phyloP scores from a whole-genome alignment of 2,113 vertebrate genomes.

The Dromas ardeola region DNA sequence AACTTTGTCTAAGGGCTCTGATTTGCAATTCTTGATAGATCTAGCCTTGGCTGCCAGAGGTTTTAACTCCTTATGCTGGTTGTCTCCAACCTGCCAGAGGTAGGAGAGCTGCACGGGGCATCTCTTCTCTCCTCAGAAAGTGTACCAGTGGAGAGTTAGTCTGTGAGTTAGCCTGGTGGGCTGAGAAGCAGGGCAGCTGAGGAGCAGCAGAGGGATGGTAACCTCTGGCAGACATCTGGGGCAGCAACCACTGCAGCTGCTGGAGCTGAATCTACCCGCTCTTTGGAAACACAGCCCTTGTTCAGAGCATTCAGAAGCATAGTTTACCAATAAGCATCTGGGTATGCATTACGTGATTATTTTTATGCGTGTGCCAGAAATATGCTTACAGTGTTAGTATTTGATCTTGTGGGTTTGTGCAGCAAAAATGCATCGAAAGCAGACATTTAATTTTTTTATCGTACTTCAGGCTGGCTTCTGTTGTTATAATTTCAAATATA shows the following conservation, averaged over 20 bases:
- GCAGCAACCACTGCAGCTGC: not conserved
- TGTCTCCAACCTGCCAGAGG: not conserved
- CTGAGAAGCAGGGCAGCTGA: not conserved
- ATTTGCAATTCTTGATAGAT: not conserved
- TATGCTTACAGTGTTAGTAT: not conserved
- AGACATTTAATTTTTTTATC: conserved; percentile 1
- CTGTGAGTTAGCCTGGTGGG: not conserved
- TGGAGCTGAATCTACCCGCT: not conserved
- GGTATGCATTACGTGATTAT: conserved; percentile 4
- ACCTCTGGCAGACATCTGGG: not conserved
- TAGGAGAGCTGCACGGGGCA: not conserved
- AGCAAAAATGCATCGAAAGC: conserved; percentile 32
- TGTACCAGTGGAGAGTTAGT: not conserved
- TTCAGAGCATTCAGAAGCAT: not conserved
- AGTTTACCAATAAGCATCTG: conserved; percentile 4
- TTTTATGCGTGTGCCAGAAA: not conserved
- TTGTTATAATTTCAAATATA: conserved; percentile 35
- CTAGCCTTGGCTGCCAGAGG: not conserved
- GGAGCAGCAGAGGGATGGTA: not conserved
- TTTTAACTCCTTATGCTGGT: not conserved
- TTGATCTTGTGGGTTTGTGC: conserved; percentile 17
- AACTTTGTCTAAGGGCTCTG: not conserved
- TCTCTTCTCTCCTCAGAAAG: not conserved
- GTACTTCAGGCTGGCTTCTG: conserved; percentile 63
- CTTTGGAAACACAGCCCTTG: not conserved